These are phyloP conservation scores for Cranoglanis bouderius DNA, from an alignment of 2,113 vertebrate species.

Conservation along the genomic window DNA sequence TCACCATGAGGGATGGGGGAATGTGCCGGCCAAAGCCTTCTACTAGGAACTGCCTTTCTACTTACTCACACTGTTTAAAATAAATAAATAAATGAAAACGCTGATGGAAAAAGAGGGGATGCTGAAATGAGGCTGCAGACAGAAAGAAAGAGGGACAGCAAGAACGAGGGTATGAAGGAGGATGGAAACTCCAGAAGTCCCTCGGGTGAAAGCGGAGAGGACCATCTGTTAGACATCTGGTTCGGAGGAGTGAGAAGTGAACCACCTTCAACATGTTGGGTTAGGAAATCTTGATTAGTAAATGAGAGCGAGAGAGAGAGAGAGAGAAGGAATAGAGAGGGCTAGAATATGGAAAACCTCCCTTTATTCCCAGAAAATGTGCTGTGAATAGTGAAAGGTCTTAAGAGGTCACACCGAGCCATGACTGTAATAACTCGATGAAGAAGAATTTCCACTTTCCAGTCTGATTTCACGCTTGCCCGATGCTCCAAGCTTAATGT, in stretches of 20 bases:
- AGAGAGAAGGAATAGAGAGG: conserved; percentile 39
- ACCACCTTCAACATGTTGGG: conserved; percentile 50
- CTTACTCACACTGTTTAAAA: conserved; percentile 7
- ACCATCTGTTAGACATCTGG: conserved; percentile 70
- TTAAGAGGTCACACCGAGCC: conserved; percentile 28
- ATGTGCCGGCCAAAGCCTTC: conserved; percentile 57
- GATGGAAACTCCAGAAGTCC: conserved; percentile 47
- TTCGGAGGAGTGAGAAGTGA: conserved; percentile 50
- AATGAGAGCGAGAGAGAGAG: conserved; percentile 29
- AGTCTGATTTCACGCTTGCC: conserved; percentile 52
- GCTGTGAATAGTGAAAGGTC: conserved; percentile 7
- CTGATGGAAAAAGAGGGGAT: background rate
- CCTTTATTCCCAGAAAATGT: background rate
- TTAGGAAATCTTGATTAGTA: conserved; percentile 59
- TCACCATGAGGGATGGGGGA: conserved; percentile 70
- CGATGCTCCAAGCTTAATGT: conserved; percentile 34
- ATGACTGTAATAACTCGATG: conserved; percentile 17
- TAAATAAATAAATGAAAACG: background rate
- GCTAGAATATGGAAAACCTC: conserved; percentile 14
- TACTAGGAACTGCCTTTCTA: conserved; percentile 60
- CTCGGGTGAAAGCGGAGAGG: conserved; percentile 59
- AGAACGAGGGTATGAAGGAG: conserved; percentile 17
- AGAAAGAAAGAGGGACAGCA: background rate
- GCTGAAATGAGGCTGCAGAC: conserved; percentile 1
- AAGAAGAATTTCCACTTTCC: conserved; percentile 44